These are phyloP conservation scores for Scyliorhinus canicula DNA, from an alignment of 2,797 vertebrate genomes.

Conservation along the genomic window DNA sequence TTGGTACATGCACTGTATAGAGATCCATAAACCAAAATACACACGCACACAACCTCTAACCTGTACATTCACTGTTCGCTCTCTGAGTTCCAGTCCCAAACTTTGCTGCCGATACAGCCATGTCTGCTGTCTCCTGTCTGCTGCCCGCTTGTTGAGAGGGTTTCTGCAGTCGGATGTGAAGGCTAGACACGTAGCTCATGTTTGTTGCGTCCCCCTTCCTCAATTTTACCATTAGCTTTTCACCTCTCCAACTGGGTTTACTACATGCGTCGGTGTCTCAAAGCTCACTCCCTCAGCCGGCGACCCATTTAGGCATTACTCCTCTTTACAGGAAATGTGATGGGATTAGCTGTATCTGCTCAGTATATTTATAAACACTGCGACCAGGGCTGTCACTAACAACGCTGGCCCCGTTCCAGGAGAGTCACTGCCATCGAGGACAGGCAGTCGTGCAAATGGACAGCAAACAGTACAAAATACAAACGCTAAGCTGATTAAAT, in stretches of 20 bases:
- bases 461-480: background rate
- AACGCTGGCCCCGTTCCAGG: background rate
- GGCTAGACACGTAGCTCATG: slow-evolving; percentile 2
- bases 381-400: background rate
- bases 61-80: background rate
- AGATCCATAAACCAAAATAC: background rate
- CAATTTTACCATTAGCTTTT: background rate
- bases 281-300: background rate
- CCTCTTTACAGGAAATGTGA: background rate
- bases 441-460: background rate
- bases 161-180: slow-evolving; percentile 23
- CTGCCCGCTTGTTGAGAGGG: background rate
- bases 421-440: background rate
- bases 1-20: background rate
- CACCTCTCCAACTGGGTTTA: background rate
- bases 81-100: background rate
- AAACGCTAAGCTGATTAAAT: background rate
- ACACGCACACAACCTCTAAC: background rate
- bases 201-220: background rate
- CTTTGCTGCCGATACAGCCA: background rate
- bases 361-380: background rate
- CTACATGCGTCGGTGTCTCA: no score
- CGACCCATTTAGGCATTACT: background rate
- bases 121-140: background rate
- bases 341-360: no score